phyloP scores from a whole-genome alignment of 2,797 vertebrate species.

The Sebastes jordani region DNA sequence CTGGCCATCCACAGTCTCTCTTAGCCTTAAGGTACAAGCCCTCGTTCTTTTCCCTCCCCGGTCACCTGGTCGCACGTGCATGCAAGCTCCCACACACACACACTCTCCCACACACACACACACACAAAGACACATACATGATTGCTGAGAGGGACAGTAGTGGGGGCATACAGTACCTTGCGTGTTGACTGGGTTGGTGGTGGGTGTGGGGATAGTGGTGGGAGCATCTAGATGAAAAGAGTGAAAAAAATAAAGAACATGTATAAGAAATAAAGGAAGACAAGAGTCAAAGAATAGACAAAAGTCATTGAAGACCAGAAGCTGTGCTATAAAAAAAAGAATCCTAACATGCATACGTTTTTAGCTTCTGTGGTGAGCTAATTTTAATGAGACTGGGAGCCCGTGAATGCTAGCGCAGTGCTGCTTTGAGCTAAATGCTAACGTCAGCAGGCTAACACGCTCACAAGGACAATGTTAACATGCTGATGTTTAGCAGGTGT shows the following conservation, averaged over 20 bases:
- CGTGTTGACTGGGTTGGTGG: conserved; percentile 88
- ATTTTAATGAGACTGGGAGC: background rate
- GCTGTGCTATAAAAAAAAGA: conserved; percentile 25
- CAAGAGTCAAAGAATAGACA: conserved; percentile 84
- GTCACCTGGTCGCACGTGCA: conserved; percentile 36
- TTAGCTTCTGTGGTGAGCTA: background rate
- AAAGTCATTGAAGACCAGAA: conserved; percentile 64
- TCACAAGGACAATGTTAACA: background rate
- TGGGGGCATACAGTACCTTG: conserved; percentile 96
- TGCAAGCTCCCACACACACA: conserved; percentile 21
- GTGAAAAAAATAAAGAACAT: conserved; percentile 89
- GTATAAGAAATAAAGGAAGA: conserved; percentile 84
- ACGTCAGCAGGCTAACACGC: background rate
- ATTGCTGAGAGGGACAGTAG: conserved; percentile 66
- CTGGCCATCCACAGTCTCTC: conserved; percentile 53
- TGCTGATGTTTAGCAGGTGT: background rate
- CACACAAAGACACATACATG: conserved; percentile 5
- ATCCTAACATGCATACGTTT: conserved; percentile 41
- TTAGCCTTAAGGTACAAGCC: conserved; percentile 51
- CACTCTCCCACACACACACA: background rate
- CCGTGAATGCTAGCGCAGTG: background rate
- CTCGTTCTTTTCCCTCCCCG: conserved; percentile 18
- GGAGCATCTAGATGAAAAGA: conserved; percentile 99
- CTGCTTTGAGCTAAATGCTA: conserved; percentile 2
- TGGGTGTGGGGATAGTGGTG: conserved; percentile 98